Base-by-base conservation (phyloP, 2,113 vertebrate genomes). In the Atherinomorus stipes region DNA sequence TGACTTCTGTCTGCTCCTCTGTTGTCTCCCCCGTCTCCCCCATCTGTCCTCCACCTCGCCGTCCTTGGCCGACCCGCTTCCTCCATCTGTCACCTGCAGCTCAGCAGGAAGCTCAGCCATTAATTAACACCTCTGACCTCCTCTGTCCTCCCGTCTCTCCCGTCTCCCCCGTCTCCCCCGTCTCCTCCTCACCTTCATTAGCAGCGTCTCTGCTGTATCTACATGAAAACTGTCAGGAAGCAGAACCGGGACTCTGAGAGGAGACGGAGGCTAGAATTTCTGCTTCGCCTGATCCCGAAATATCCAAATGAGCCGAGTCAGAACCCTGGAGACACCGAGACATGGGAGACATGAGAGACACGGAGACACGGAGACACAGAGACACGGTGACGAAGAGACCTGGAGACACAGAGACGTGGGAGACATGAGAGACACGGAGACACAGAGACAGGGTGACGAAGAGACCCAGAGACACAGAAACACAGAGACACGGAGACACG, bases 41-140 rank as follows among this genome's bases (percentile, higher is more conserved):
- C 45, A 15, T n/a, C 34, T 1, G 44, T 21, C 8, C 37, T 68
- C 56, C 59, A 56, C 58, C 60, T 81, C 47, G n/a, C 34, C 11
- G 69, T 71, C 77, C 74, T 81, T 59, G 49, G 9, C 25, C 2
- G 61, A 52, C 68, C 71, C 71, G 25, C 69, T 31, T 42, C 59
- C 64, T 70, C 49, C 76, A 70, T 74, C 84, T 83, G 80, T 71
- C 67, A 42, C 58, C 85, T 34, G 31, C 31, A 34, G 1, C 31
- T 72, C 60, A 70, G 75, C 71, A 58, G 78, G 75, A 57, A 31
- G 19, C 19, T 11, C n/a, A 6, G n/a, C 45, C 61, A 18, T 64
- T 84, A 74, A 85, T 85, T 58, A 77, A 22, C 82, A 71, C 72
- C 68, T 67, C 52, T 70, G 71, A 62, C 78, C 80, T 47, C n/a